Conservation (phyloP, 1,140 invertebrate genomes). For the Zaprionus capensis region DNA sequence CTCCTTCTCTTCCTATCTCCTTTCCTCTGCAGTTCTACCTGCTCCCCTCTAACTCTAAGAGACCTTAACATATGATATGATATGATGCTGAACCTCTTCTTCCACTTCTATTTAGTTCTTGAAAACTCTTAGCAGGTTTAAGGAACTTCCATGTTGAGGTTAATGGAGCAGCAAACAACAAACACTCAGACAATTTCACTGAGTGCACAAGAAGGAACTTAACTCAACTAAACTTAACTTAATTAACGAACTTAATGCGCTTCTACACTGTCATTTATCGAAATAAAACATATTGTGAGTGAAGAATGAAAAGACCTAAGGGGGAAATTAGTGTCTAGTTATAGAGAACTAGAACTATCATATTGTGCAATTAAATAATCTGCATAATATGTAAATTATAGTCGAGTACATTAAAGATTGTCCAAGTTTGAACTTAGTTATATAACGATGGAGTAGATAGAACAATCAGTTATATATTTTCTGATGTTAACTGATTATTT, state of each 20-base stretch:
- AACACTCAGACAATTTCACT: background rate
- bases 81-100: background rate
- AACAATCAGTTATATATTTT: background rate
- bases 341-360: background rate
- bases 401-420: background rate
- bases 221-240: background rate
- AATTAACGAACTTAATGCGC: conserved; percentile 13
- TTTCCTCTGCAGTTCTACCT: no score
- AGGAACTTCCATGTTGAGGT: background rate
- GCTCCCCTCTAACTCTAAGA: background rate
- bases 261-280: conserved; percentile 4
- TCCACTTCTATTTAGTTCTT: background rate
- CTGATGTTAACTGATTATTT: background rate
- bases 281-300: background rate
- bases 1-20: background rate
- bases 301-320: background rate
- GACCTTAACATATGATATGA: background rate
- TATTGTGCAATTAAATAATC: background rate
- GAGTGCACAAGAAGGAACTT: conserved; percentile 1
- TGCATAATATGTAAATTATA: background rate
- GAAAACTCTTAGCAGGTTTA: background rate
- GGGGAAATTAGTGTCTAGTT: background rate
- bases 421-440: background rate
- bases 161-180: conserved; percentile 12
- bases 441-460: background rate